These are phyloP conservation scores for Pseudoatta argentina DNA, from an alignment of 1,140 invertebrate species.

Conservation along the genomic window DNA sequence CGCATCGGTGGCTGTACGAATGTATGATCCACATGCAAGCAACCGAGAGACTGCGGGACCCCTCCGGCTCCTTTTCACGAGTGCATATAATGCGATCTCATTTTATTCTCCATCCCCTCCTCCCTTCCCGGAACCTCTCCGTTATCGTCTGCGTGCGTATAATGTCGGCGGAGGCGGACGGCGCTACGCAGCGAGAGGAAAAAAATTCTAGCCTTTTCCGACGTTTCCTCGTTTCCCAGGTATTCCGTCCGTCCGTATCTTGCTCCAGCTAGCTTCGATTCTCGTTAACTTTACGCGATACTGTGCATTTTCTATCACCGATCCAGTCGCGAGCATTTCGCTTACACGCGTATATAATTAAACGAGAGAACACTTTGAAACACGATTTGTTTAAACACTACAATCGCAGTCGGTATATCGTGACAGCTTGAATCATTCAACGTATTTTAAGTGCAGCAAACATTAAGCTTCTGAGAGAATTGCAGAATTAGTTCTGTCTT, in stretches of 20 bases:
- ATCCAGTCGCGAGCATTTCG: conserved; percentile 20
- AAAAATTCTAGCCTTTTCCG: conserved; percentile 53
- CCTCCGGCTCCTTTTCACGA: conserved; percentile 72
- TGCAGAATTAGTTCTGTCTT: conserved; percentile 12
- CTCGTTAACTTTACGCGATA: conserved; percentile 37
- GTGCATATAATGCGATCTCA: conserved; percentile 77
- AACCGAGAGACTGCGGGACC: conserved; percentile 38
- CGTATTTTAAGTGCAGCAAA: neutral
- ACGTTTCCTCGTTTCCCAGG: conserved; percentile 59
- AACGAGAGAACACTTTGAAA: conserved; percentile 31
- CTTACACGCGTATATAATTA: conserved; percentile 41
- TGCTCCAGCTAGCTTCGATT: conserved; percentile 24
- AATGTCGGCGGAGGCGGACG: conserved; percentile 65
- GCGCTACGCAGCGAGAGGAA: neutral
- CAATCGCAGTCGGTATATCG: neutral
- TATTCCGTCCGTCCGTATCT: conserved; percentile 44
- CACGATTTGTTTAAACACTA: conserved; percentile 38
- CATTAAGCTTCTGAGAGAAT: neutral
- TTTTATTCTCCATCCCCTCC: conserved; percentile 72
- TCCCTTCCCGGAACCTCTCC: conserved; percentile 10
- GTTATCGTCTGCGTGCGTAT: conserved; percentile 73
- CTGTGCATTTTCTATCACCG: conserved; percentile 32
- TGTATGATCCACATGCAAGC: conserved; percentile 41
- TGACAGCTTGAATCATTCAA: neutral
- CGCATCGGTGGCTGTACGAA: conserved; percentile 42